These are phyloP conservation scores for Diceros bicornis DNA, from an alignment of 2,797 vertebrate species.

Conservation along the genomic window DNA sequence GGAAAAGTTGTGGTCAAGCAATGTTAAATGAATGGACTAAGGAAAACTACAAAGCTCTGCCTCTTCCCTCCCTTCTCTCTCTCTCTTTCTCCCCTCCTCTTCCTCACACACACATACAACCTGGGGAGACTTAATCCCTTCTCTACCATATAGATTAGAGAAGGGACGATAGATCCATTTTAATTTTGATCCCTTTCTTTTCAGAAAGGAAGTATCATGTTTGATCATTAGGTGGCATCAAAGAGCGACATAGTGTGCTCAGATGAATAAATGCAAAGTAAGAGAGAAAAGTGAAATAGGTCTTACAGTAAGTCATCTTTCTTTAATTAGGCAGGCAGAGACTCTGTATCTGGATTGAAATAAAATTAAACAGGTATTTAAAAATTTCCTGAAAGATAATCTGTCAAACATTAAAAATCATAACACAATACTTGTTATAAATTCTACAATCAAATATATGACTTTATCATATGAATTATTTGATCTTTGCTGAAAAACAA, in stretches of 20 bases:
- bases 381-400: neutral
- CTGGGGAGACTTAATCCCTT: neutral
- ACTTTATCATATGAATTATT: neutral
- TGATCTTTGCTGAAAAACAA: slow-evolving; percentile 32
- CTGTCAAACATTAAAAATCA: neutral
- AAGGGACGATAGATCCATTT: neutral
- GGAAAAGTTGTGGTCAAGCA: neutral
- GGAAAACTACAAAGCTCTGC: neutral
- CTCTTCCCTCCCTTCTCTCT: no score
- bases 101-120: neutral
- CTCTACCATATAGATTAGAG: neutral
- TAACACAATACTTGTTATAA: neutral
- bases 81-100: neutral
- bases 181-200: neutral
- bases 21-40: neutral
- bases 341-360: neutral
- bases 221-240: slow-evolving; percentile 20
- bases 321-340: neutral
- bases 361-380: neutral
- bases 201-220: neutral
- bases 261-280: neutral
- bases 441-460: neutral
- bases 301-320: neutral
- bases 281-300: neutral
- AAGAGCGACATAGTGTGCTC: neutral